Percentiles rank a stretch among this genome's conserved stretches.
Evolutionary conservation across 2,888 invertebrate species (phyloP).

Genomic region (Phengaris alcon): DNA sequence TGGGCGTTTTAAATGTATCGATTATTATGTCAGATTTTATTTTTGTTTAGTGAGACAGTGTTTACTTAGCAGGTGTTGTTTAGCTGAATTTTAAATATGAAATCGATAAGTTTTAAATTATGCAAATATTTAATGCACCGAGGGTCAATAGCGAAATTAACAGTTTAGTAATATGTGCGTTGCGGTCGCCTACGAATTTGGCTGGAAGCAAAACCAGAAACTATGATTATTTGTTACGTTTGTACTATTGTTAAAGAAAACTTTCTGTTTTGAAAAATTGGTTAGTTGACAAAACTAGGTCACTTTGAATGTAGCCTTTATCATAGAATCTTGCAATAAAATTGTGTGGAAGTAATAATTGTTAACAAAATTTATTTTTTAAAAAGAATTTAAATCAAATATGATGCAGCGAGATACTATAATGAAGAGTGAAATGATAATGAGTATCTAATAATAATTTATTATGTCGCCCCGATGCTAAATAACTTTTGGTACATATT

Average conservation of each 20-base stretch:
- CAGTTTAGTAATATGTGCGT: slow-evolving; percentile 30
- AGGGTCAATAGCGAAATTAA: background rate
- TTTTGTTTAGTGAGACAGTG: background rate
- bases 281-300: too few relatives aligned
- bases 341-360: too few relatives aligned
- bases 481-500: background rate
- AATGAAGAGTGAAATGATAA: too few relatives aligned
- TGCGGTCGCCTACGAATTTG: slow-evolving; percentile 31
- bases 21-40: background rate
- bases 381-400: too few relatives aligned
- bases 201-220: slow-evolving; percentile 31
- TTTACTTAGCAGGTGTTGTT: background rate
- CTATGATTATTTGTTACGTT: background rate
- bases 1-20: background rate
- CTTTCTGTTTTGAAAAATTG: too few relatives aligned
- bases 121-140: background rate
- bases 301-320: too few relatives aligned
- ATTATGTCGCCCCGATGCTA: too few relatives aligned
- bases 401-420: too few relatives aligned
- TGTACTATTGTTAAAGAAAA: background rate
- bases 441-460: too few relatives aligned
- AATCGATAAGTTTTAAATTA: background rate
- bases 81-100: background rate
- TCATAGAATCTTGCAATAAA: too few relatives aligned
- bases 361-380: too few relatives aligned